A percentile compares a stretch with the other conserved stretches of the same genome.
Evolutionary conservation across 2,888 invertebrate species (phyloP).

Genomic region (Sinohyriopsis cumingii): DNA sequence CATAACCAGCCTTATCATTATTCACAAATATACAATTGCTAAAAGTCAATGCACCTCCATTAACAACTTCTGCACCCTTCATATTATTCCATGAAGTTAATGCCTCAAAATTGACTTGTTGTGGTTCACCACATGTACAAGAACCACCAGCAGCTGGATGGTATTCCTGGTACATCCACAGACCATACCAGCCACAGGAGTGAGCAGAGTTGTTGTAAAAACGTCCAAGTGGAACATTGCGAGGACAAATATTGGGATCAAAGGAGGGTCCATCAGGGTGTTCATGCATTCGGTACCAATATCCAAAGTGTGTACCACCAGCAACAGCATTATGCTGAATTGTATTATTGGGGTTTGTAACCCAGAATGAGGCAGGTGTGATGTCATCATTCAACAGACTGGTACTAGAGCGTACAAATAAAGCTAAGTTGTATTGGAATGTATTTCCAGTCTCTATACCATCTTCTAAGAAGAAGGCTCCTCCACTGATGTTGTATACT

Average conservation of each 20-base stretch:
- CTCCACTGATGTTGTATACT: conserved; percentile 67
- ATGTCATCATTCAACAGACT: conserved; percentile 68
- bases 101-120: conserved; percentile 38
- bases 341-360: conserved; percentile 67
- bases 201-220: conserved; percentile 67
- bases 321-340: conserved; percentile 63
- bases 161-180: conserved; percentile 65
- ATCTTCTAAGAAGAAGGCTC: conserved; percentile 69
- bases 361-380: conserved; percentile 70
- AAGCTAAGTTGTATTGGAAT: conserved; percentile 63
- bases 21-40: conserved; percentile 54
- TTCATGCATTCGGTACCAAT: conserved; percentile 67
- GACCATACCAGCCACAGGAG: conserved; percentile 67
- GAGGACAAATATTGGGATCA: conserved; percentile 54
- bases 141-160: conserved; percentile 40
- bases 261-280: conserved; percentile 67
- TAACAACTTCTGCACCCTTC: conserved; percentile 66
- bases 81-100: conserved; percentile 65
- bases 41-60: conserved; percentile 61
- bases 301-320: conserved; percentile 69
- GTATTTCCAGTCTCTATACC: conserved; percentile 65
- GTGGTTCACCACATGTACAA: conserved; percentile 19
- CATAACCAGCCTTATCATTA: conserved; percentile 63
- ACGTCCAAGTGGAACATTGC: conserved; percentile 51
- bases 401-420: conserved; percentile 62